These are phyloP conservation scores for Parelbella ahira DNA, from an alignment of 2,888 invertebrate genomes.

Conservation along the genomic window DNA sequence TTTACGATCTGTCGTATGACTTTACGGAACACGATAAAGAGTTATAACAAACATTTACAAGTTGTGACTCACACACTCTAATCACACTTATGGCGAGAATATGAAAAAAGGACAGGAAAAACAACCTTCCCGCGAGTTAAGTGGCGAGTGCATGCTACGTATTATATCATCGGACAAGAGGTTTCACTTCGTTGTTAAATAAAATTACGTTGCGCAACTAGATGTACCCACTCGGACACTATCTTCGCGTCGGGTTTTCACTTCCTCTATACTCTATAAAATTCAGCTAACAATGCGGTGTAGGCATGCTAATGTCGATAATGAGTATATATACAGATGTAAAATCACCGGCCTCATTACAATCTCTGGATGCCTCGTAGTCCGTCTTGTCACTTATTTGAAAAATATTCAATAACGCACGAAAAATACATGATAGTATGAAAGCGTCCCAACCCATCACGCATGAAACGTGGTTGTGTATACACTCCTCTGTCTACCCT, in stretches of 20 bases:
- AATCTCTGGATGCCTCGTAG: no score
- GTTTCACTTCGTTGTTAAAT: conserved; percentile 73
- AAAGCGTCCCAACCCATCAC: no score
- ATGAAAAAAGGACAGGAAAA: conserved; percentile 20
- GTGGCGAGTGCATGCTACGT: conserved; percentile 31
- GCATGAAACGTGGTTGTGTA: no score
- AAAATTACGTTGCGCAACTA: conserved; percentile 66
- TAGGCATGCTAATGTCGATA: conserved; percentile 17
- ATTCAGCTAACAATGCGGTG: conserved; percentile 21
- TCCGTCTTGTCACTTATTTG: no score
- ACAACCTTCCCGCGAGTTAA: conserved; percentile 11
- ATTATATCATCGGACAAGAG: conserved; percentile 62
- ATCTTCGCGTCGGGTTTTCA: conserved; percentile 44
- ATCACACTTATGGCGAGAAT: conserved; percentile 8
- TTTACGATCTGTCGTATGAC: no score
- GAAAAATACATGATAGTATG: no score
- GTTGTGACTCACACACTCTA: conserved; percentile 8
- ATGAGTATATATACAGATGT: conserved; percentile 8
- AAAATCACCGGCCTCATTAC: no score
- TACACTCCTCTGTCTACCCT: no score
- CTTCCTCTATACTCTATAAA: conserved; percentile 46
- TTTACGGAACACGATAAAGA: no score
- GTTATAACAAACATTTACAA: conserved; percentile 3
- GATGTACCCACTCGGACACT: conserved; percentile 52
- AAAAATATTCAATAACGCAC: no score